Base-by-base conservation (phyloP, 2,113 vertebrate species). In the Corvus moneduloides region DNA sequence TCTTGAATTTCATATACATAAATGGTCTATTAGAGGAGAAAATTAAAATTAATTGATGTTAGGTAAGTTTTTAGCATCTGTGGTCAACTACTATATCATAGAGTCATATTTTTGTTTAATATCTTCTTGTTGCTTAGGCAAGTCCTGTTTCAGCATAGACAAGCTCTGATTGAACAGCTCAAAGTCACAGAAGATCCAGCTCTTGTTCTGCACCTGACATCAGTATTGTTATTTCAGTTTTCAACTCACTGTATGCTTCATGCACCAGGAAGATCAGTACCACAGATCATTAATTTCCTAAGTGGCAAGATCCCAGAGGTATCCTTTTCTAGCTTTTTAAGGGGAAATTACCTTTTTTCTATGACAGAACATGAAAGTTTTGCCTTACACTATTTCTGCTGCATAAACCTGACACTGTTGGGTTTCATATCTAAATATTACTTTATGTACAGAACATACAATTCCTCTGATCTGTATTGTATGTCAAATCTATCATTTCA, bases 251-350 rank as follows among this genome's bases (percentile, higher is more conserved):
- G 98, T 92, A 99, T 99, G 98, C 98, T 99, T 84, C 99, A 99
- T 84, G 99, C 99, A 21, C 99, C 99, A 7, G 99, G 99, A 61
- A 98, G 99, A 98, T 99, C 99, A 66, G 99, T 99, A 59, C 99
- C 99, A 35, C 99, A 99, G 90, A 98, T 99, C 96, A 98, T 99
- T 85, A 94, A 97, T 94, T 98, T 98, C 62, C 98, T 99, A 63
- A 97, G 94, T 5, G 97, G 97, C 49, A 98, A 98, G 87, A 99
- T 99, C 68, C 97, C 99, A 58, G 92, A 98, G 97, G 99, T 99
- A 98, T 32, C 94, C 27, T 46, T 79, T 76, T 21, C 15, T 28
- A 28, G 14, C 9, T 71, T 84, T 87, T 79, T 64, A 87, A 43
- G 16, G 41, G 33, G 13, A 71, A 81, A 55, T 35, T 35, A 17